Evolutionary conservation across 1,140 invertebrate genomes (phyloP), one percentile per base, ranked within the genome.

Genomic region (Dendrolimus punctatus): DNA sequence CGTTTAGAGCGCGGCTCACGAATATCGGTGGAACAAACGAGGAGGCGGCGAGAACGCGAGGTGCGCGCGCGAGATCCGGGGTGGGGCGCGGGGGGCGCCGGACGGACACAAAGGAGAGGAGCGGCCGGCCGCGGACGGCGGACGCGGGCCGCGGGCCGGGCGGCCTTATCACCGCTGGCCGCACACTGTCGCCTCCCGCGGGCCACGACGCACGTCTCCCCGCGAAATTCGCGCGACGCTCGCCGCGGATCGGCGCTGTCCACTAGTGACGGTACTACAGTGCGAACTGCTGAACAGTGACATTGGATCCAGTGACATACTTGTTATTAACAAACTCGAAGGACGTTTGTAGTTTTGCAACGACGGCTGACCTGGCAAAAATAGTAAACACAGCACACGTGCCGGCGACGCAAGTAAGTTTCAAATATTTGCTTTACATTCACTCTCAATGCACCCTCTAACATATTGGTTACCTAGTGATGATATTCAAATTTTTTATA

Each of bases 371-470:
- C 37, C 70, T 80, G 70, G 72, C 76, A 73, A 78, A 77, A 67
- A 73, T 74, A 79, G 78, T 85, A 80, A 85, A 83, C 80, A 83
- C 57, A 68, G 58, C 73, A 63, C 80, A 83, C 80, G 81, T 83
- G 73, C 74, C 76, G 69, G 57, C 74, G 23, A 73, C 74, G 72
- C 78, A 80, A 80, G 80, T 85, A 82, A 83, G 80, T 81, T 72
- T 44, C 40, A 57, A 45, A 51, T 8, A 39, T 38, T 45, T 51
- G 7, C 43, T 39, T 9, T 36, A 9, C 5, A 8, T 37, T n/a
- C n/a, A 6, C 42, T 8, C 8, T 9, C 39, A 8, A 5, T 39
- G n/a, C 43, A 10, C 5, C n/a, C 43, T n/a, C n/a, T n/a, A 10
- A 23, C 23, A 23, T 23, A n/a, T n/a, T n/a, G n/a, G n/a, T 23